phyloP scores from a whole-genome alignment of 2,888 invertebrate genomes.

The Allygus modestus region DNA sequence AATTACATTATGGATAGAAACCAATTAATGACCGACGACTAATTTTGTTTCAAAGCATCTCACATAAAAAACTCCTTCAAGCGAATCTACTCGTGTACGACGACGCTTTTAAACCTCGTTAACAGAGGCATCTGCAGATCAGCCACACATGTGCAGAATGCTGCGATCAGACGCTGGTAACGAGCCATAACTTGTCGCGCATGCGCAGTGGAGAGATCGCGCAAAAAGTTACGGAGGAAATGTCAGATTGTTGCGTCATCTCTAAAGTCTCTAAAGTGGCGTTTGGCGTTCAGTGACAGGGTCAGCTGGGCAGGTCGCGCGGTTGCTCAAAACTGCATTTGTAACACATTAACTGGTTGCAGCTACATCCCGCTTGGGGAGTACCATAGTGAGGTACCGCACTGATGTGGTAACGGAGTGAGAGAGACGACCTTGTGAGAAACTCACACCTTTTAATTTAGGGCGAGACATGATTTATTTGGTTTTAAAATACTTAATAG shows the following conservation, averaged over 20 bases:
- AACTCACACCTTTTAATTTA: too few species aligned
- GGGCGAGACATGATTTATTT: too few species aligned
- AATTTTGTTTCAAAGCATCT: too few species aligned
- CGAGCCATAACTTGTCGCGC: neutral
- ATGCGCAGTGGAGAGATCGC: neutral
- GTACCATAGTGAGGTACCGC: too few species aligned
- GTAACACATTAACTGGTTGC: neutral
- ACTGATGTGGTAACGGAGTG: too few species aligned
- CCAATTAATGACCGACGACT: too few species aligned
- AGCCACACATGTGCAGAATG: neutral
- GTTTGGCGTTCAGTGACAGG: neutral
- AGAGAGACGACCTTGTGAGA: too few species aligned
- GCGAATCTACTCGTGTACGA: neutral
- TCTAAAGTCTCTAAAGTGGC: neutral
- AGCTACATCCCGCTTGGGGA: neutral
- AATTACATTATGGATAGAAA: too few species aligned
- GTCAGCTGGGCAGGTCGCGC: neutral
- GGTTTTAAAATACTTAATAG: too few species aligned
- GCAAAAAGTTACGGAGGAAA: slow-evolving; percentile 14
- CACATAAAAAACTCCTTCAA: too few species aligned
- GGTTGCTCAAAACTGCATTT: neutral
- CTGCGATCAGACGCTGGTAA: neutral
- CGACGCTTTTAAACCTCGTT: neutral
- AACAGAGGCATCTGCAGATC: neutral
- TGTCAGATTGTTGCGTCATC: slow-evolving; percentile 26